Base-by-base conservation (phyloP, 2,113 vertebrate species). In the Sterna hirundo region DNA sequence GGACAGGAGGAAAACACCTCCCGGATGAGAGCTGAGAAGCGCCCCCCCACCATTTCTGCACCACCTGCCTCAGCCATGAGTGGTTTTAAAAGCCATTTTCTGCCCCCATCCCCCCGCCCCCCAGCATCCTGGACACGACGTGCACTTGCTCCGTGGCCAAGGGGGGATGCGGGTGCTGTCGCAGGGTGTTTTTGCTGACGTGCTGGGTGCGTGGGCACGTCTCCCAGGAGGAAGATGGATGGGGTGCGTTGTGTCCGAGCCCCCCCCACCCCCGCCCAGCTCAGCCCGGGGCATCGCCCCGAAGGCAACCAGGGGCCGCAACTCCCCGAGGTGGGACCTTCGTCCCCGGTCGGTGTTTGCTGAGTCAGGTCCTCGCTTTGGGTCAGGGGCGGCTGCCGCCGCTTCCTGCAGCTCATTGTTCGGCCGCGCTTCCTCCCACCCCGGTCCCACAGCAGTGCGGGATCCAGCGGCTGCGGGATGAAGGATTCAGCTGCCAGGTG, bases 371-470 rank as follows among this genome's bases (percentile, higher is more conserved):
- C 36, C 27, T 83, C 0, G 3, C 46, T 88, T 61, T 61, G 3
- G 32, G 68, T 36, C 58, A 19, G 68, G 32, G 38, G 29, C 1
- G 1, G 27, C 40, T 6, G 20, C 36, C 2, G 4, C 44, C 0
- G 0, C 76, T 93, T 96, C 93, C 96, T 49, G 62, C 8, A 38
- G 76, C 32, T 86, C 75, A 78, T 92, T 92, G 92, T 95, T 83
- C 6, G 3, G 17, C 75, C 9, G 1, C 0, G 1, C 51, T 96
- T 94, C 96, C 94, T 96, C 96, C 96, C 89, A 83, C 8, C 22
- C 55, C 0, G 0, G 4, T 22, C 44, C 51, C 6, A 3, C 30
- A 27, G n/a, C 0, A 1, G 5, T 1, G 3, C 1, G 11, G 74
- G 47, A 68, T 69, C 15, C 32, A 36, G 18, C 1, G 2, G 29